Conservation (phyloP, 2,797 vertebrate species). For the Chlorospingus flavigularis region DNA sequence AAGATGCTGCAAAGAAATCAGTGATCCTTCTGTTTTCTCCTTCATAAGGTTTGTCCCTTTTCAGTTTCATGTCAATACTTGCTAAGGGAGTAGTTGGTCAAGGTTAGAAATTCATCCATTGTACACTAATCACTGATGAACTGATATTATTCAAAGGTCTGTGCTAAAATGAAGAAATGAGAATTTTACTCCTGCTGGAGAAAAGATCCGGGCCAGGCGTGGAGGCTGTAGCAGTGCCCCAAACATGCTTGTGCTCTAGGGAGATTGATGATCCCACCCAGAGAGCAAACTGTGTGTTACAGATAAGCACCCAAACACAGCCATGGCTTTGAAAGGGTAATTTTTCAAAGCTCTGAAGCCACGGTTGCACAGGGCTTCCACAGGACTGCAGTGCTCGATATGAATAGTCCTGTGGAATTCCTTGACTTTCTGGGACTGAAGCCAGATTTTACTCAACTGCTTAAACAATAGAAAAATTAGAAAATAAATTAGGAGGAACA, state of each 20-base stretch:
- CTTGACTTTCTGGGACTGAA: not conserved
- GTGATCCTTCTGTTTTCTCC: not conserved
- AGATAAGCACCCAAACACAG: not conserved
- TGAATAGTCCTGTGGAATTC: not conserved
- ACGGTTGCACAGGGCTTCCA: not conserved
- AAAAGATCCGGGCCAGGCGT: fast-evolving
- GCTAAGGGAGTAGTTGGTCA: not conserved
- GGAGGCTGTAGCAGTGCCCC: not conserved
- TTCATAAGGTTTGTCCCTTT: not conserved
- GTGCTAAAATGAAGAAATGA: not conserved
- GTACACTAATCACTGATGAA: not conserved
- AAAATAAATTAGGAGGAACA: not conserved
- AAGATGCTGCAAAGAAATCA: not conserved
- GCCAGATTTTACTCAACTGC: not conserved
- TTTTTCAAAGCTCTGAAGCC: not conserved
- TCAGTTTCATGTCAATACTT: not conserved
- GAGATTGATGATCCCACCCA: not conserved
- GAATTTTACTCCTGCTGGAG: not conserved
- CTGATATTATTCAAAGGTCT: not conserved
- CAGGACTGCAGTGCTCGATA: not conserved
- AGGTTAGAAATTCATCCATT: not conserved
- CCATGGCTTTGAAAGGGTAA: not conserved
- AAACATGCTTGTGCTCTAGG: not conserved
- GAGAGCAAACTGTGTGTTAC: not conserved
- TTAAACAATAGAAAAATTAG: not conserved